These are phyloP conservation scores for Phylloscopus collybita DNA, from an alignment of 2,797 vertebrate species.

Conservation along the genomic window DNA sequence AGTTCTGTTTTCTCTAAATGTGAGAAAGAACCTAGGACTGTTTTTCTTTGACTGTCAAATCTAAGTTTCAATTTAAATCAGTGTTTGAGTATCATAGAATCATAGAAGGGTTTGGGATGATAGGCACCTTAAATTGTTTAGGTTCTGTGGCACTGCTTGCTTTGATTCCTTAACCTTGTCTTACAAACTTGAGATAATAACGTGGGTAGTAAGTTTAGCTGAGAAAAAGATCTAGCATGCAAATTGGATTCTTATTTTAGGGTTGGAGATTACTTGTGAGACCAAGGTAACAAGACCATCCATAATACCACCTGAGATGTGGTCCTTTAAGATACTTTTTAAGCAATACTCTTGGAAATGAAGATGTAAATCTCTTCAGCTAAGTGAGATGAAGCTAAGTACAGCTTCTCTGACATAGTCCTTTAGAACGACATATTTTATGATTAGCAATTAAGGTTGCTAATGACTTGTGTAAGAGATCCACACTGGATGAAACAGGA, in stretches of 20 bases:
- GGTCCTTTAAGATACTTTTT: background rate
- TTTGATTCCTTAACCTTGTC: background rate
- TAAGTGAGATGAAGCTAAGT: background rate
- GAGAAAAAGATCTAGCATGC: background rate
- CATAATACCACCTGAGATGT: background rate
- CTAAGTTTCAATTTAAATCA: background rate
- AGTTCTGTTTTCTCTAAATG: background rate
- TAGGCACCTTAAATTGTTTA: background rate
- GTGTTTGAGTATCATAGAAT: background rate
- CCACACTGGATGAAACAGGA: conserved; percentile 32
- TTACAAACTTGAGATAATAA: background rate
- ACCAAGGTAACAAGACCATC: background rate
- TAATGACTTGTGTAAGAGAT: conserved; percentile 24
- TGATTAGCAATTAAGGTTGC: conserved; percentile 10
- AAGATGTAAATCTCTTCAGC: background rate
- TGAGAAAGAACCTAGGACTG: background rate
- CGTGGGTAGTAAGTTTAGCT: background rate
- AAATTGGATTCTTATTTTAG: background rate
- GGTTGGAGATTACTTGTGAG: background rate
- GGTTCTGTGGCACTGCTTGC: background rate
- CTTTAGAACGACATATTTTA: conserved; percentile 4
- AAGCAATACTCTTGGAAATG: background rate
- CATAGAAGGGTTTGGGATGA: background rate
- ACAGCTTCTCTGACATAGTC: background rate
- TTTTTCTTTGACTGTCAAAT: background rate